phyloP scores from a whole-genome alignment of 2,113 vertebrate species.

The Lanius collurio region DNA sequence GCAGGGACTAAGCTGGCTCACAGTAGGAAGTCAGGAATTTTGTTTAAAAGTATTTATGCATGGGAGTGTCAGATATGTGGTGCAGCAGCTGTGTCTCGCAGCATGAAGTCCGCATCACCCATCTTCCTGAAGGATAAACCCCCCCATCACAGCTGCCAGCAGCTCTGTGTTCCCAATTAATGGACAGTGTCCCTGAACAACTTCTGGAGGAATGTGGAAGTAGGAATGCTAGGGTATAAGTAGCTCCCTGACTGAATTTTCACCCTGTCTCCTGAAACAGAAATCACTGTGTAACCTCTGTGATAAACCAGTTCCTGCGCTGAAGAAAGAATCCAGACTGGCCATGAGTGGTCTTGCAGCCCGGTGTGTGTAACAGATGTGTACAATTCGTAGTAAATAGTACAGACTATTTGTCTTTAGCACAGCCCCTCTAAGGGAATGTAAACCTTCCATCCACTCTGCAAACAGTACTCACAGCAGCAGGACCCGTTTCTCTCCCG shows the following conservation, averaged over 20 bases:
- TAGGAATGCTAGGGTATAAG: neutral
- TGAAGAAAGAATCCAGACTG: neutral
- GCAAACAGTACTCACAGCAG: neutral
- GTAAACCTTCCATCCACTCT: neutral
- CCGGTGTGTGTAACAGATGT: neutral
- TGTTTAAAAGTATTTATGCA: neutral
- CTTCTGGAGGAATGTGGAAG: neutral
- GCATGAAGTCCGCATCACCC: neutral
- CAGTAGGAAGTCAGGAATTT: neutral
- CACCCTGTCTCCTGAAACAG: neutral
- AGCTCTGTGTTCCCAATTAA: neutral
- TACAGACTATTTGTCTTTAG: neutral
- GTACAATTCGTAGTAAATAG: rapidly evolving
- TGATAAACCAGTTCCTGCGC: neutral
- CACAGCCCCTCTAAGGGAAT: neutral
- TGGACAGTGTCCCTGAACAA: neutral
- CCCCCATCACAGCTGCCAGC: neutral
- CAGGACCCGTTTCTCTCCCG: neutral
- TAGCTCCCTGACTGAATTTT: neutral
- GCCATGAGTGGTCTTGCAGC: neutral
- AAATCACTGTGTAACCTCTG: neutral
- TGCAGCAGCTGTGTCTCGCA: neutral
- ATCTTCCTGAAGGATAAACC: neutral
- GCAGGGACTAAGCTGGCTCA: neutral
- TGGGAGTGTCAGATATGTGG: rapidly evolving